A percentile compares a stretch with the other conserved stretches of the same genome.
Evolutionary conservation across 2,113 vertebrate genomes (phyloP).

Genomic region (Oreochromis spilurus): DNA sequence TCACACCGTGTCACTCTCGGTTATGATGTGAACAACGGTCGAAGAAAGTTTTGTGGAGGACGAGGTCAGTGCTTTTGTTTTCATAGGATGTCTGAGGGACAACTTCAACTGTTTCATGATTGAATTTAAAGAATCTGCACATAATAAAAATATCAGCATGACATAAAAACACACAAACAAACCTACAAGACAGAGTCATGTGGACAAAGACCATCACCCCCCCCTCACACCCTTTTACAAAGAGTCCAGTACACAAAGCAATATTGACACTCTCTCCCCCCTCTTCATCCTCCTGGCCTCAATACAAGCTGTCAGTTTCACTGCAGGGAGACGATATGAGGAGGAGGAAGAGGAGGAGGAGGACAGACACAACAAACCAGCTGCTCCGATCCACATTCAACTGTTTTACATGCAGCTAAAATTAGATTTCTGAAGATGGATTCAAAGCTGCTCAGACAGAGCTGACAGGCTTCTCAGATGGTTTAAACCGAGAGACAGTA

Average conservation of each 20-base stretch:
- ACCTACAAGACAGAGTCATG: background rate
- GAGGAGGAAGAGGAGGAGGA: background rate
- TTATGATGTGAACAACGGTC: accelerated
- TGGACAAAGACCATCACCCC: background rate
- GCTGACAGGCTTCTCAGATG: background rate
- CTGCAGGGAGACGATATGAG: background rate
- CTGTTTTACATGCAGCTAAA: background rate
- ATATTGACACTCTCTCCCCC: background rate
- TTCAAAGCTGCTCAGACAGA: background rate
- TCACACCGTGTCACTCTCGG: accelerated
- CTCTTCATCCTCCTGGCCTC: background rate
- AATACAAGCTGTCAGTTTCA: background rate
- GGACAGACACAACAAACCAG: background rate
- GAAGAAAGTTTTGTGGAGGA: background rate
- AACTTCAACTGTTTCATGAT: background rate
- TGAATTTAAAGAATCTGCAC: background rate
- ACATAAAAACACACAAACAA: background rate
- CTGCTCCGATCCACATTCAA: background rate
- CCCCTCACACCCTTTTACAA: background rate
- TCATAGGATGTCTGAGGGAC: accelerated
- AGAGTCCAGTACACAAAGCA: background rate
- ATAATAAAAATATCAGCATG: background rate
- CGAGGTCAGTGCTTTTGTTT: background rate
- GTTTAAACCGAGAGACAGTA: background rate
- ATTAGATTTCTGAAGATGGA: background rate